Conservation (phyloP, 1,140 invertebrate genomes). For the Diachasmimorpha longicaudata region DNA sequence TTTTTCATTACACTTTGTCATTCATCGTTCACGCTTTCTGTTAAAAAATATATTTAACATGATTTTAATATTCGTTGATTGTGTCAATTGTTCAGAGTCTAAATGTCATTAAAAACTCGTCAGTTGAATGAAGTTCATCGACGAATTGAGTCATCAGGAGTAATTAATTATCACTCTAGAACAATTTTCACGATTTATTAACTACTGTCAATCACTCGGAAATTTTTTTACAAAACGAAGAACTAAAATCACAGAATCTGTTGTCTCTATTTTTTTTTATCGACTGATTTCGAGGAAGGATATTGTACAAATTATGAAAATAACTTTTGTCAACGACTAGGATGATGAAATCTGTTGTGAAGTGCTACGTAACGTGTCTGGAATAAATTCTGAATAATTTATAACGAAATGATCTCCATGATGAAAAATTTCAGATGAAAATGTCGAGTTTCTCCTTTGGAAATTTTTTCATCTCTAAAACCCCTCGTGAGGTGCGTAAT, state of each 20-base stretch:
- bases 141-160: background rate
- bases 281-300: background rate
- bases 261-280: constrained; percentile 22
- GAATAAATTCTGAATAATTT: background rate
- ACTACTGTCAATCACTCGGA: background rate
- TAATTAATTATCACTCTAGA: background rate
- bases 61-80: background rate
- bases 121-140: no score
- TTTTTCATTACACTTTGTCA: background rate
- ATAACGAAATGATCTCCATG: background rate
- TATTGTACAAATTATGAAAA: background rate
- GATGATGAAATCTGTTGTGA: background rate
- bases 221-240: constrained; percentile 10
- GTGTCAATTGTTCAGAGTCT: background rate
- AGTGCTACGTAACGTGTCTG: background rate
- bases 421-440: no score
- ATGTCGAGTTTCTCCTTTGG: background rate
- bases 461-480: background rate
- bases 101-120: background rate
- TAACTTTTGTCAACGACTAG: constrained; percentile 1
- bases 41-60: background rate
- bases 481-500: background rate
- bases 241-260: constrained; percentile 36
- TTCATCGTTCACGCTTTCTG: background rate
- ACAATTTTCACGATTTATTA: background rate